Percentiles rank a stretch among this genome's conserved stretches.
phyloP scores from a whole-genome alignment of 2,888 invertebrate genomes.

The Chrysina gloriosa region DNA sequence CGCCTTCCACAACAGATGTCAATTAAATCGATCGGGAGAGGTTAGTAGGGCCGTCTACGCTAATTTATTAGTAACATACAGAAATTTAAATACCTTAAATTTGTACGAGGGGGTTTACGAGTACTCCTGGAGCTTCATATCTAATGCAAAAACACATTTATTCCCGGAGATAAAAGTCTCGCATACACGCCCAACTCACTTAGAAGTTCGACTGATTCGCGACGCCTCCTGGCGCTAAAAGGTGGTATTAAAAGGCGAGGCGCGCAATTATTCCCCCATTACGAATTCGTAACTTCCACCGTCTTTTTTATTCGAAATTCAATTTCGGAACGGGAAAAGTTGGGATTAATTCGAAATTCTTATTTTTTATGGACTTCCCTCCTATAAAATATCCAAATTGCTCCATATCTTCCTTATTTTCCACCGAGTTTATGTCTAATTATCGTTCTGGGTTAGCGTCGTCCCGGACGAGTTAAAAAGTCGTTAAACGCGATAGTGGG shows the following conservation, averaged over 20 bases:
- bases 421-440: too few relatives aligned
- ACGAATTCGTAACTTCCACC: too few relatives aligned
- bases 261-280: constrained; percentile 33
- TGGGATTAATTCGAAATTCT: too few relatives aligned
- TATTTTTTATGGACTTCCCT: too few relatives aligned
- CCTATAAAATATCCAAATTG: too few relatives aligned
- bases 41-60: background rate
- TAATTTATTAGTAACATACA: constrained; percentile 16
- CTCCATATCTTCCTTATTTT: too few relatives aligned
- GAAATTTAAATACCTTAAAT: constrained; percentile 37
- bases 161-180: constrained; percentile 54
- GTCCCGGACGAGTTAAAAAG: too few relatives aligned
- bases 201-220: constrained; percentile 57
- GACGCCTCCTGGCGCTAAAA: constrained; percentile 52
- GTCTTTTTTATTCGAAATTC: too few relatives aligned
- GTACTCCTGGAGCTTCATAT: constrained; percentile 57
- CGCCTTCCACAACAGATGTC: constrained; percentile 55
- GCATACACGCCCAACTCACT: constrained; percentile 63
- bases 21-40: constrained; percentile 50
- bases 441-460: too few relatives aligned
- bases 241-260: constrained; percentile 44
- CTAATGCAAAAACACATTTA: constrained; percentile 60
- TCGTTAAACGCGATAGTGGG: too few relatives aligned
- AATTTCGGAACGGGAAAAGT: too few relatives aligned
- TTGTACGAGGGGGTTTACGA: constrained; percentile 18